These are phyloP conservation scores for Platynereis dumerilii DNA, from an alignment of 2,888 invertebrate species.

Conservation along the genomic window DNA sequence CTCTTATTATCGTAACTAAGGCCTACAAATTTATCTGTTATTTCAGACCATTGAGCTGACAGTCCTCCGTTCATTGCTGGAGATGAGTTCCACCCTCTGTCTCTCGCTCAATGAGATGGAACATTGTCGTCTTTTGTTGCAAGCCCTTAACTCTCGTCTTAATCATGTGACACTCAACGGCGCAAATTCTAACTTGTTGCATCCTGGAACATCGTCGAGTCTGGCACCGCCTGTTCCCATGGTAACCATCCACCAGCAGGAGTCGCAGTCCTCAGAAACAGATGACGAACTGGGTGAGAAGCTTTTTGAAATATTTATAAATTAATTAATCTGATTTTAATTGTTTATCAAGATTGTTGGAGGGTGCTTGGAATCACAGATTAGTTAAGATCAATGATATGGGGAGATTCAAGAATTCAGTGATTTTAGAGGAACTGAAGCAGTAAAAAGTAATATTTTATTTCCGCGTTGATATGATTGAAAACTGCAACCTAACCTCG, in stretches of 20 bases:
- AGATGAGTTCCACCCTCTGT: slow-evolving; percentile 45
- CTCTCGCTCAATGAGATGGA: slow-evolving; percentile 38
- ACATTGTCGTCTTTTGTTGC: slow-evolving; percentile 41
- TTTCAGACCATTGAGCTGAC: slow-evolving; percentile 46
- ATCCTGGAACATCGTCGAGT: not conserved
- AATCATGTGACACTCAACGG: slow-evolving; percentile 41
- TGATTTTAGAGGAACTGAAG: too few relatives aligned
- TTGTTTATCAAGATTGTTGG: too few relatives aligned
- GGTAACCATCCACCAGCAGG: slow-evolving; percentile 3
- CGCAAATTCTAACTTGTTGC: not conserved
- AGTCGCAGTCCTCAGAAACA: slow-evolving; percentile 8
- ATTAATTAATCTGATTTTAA: too few relatives aligned
- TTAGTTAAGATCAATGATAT: too few relatives aligned
- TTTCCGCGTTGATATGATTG: too few relatives aligned
- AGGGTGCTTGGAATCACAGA: too few relatives aligned
- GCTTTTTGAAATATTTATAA: too few relatives aligned
- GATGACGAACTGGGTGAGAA: slow-evolving; percentile 5
- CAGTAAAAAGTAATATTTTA: too few relatives aligned
- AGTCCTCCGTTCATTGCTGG: slow-evolving; percentile 47
- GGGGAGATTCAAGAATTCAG: too few relatives aligned
- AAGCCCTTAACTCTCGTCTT: slow-evolving; percentile 45
- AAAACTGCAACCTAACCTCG: too few relatives aligned
- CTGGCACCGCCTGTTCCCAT: slow-evolving; percentile 6
- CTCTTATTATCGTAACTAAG: too few relatives aligned
- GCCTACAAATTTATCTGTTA: too few relatives aligned